A percentile compares a stretch with the other conserved stretches of the same genome.
phyloP scores from a whole-genome alignment of 2,113 vertebrate species.

The Gasterosteus nipponicus region DNA sequence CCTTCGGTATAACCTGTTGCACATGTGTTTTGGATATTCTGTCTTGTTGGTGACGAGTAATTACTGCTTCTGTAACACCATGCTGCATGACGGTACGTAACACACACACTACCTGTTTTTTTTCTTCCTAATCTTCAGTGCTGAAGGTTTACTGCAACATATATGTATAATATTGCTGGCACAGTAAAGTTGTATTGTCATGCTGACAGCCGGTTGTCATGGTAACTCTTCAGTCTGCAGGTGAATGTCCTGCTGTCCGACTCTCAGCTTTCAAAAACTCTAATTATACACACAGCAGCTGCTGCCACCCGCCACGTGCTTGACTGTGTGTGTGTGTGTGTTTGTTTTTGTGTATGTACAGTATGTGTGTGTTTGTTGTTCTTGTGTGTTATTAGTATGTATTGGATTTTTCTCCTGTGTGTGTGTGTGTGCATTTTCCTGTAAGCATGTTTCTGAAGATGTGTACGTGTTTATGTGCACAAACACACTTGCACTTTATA shows the following conservation, averaged over 20 bases:
- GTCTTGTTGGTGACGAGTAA: neutral
- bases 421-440: neutral
- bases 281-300: constrained; percentile 79
- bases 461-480: neutral
- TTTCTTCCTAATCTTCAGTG: neutral
- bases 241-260: constrained; percentile 61
- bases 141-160: neutral
- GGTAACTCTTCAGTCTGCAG: constrained; percentile 63
- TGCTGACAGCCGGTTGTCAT: constrained; percentile 50
- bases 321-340: constrained; percentile 23
- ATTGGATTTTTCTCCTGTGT: constrained; percentile 5
- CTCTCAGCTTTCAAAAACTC: constrained; percentile 78
- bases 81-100: neutral
- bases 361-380: constrained; percentile 11
- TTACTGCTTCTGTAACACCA: neutral
- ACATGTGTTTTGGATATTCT: neutral
- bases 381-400: neutral
- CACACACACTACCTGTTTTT: neutral
- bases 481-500: neutral
- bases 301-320: constrained; percentile 67
- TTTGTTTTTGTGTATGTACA: constrained; percentile 15
- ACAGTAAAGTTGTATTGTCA: constrained; percentile 31
- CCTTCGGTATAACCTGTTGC: neutral
- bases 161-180: neutral
- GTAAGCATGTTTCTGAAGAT: constrained; percentile 15